Base-by-base conservation (phyloP, 1,140 invertebrate genomes). In the Drosophila watanabei region DNA sequence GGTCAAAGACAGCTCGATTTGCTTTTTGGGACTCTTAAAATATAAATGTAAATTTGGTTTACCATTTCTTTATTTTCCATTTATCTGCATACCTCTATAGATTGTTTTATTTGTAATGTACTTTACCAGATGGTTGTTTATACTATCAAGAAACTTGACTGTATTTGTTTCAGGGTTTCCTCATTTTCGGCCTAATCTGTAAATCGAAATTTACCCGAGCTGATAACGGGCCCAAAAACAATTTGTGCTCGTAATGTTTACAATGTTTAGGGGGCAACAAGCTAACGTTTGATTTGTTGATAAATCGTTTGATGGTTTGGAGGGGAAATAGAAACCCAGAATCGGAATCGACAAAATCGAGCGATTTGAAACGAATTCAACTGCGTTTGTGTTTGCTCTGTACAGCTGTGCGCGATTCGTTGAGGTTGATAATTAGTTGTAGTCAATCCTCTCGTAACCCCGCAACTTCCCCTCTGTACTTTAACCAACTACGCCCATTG, bases 401-500 rank as follows among this genome's bases (percentile, higher is more conserved):
- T 65, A 75, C 81, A 83, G 76, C 81, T 84, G 81, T 80, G 76
- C 57, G 62, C 80, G 76, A 79, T 84, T 76, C 76, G 82, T 81
- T 85, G 69, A 63, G 78, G 73, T 81, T 85, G 75, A 85, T 85
- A 85, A 85, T 85, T 85, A 85, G 78, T 72, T 71, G 75, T 77
- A 61, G 68, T 71, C 64, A 61, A 68, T 62, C 68, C n/a, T n/a
- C 16, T 33, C 35, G 6, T 32, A 24, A 2, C 46, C 48, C 43
- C 33, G 14, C 37, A 16, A 37, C 52, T 56, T 57, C 32, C 69
- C 63, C 33, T 46, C 35, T 24, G 54, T 61, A 73, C 49, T 76
- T 58, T 61, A 51, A 39, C 54, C 73, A 68, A 75, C 60, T 79
- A 79, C 64, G 82, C 59, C 82, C 78, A 81, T 81, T 81, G 79